Base-by-base conservation (phyloP, 2,113 vertebrate genomes). In the Bufo bufo region DNA sequence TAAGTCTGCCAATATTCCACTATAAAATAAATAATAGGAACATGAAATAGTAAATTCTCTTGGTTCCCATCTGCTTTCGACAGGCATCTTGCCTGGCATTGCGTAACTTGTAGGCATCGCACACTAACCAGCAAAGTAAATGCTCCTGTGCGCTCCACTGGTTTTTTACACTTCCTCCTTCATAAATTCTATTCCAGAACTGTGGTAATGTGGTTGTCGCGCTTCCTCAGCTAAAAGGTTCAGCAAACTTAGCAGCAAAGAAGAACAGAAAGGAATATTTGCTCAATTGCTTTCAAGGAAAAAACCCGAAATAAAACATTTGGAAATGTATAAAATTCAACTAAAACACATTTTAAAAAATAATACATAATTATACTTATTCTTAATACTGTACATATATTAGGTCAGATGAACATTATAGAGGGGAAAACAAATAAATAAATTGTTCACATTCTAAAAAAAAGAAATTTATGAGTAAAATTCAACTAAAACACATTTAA, bases 241-340 rank as follows among this genome's bases (percentile, higher is more conserved):
- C 13, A 23, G 20, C 82, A 52, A 84, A 66, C 47, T 49, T 23
- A 69, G 47, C 61, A 49, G 65, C 49, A 52, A 49, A 84, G 49
- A 69, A 20, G 54, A 69, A 13, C 63, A 54, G 33, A 23, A 9
- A 43, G 8, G 78, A 58, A 45, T 52, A 9, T 23, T 71, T 50
- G 81, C 49, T 84, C 47, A 54, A 69, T 33, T 71, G 63, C 82
- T 84, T 84, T 71, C n/a, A 65, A 84, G 82, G 63, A 69, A 84
- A 33, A 7, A n/a, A 50, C 47, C 17, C 4, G 52, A 47, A 16
- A 45, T 13, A 74, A 74, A 7, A n/a, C n/a, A n/a, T n/a, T n/a
- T n/a, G n/a, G n/a, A n/a, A n/a, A n/a, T n/a, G n/a, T n/a, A n/a
- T n/a, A n/a, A n/a, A n/a, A n/a, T n/a, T n/a, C n/a, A n/a, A n/a